Conservation (phyloP, 2,888 invertebrate genomes). For the Agrenia bidenticulata region DNA sequence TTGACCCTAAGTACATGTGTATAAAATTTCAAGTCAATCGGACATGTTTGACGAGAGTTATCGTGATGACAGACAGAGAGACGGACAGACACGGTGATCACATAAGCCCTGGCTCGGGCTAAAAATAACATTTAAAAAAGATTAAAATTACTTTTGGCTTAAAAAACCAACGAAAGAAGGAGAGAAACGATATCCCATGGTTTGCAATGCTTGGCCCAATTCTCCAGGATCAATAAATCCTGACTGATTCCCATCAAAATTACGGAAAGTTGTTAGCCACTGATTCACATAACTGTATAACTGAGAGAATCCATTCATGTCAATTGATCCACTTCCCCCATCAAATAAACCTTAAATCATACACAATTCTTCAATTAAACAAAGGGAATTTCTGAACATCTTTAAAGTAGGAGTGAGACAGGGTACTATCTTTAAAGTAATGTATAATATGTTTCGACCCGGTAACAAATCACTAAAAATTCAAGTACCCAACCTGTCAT, state of each 20-base stretch:
- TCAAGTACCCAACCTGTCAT: too few relatives aligned
- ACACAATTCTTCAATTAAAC: slow-evolving; percentile 6
- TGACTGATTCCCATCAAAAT: slow-evolving; percentile 81
- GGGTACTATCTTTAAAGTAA: too few relatives aligned
- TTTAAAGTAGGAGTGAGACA: too few relatives aligned
- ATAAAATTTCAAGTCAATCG: too few relatives aligned
- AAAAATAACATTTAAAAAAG: background rate
- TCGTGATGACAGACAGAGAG: too few relatives aligned
- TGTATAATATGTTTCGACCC: too few relatives aligned
- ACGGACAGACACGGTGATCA: too few relatives aligned
- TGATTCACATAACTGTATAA: slow-evolving; percentile 80
- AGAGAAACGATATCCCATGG: slow-evolving; percentile 86
- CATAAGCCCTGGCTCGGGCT: background rate
- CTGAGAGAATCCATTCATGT: slow-evolving; percentile 70
- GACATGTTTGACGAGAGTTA: too few relatives aligned
- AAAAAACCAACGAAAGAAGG: slow-evolving; percentile 68
- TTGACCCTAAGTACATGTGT: too few relatives aligned
- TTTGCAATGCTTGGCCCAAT: slow-evolving; percentile 72
- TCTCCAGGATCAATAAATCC: slow-evolving; percentile 81
- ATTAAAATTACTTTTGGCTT: slow-evolving; percentile 28
- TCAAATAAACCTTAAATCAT: slow-evolving; percentile 78
- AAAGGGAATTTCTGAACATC: background rate
- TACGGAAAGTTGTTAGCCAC: slow-evolving; percentile 81
- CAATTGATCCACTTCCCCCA: slow-evolving; percentile 80
- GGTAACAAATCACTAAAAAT: too few relatives aligned